Base-by-base conservation (phyloP, 2,888 invertebrate species). In the Orthosia incerta region DNA sequence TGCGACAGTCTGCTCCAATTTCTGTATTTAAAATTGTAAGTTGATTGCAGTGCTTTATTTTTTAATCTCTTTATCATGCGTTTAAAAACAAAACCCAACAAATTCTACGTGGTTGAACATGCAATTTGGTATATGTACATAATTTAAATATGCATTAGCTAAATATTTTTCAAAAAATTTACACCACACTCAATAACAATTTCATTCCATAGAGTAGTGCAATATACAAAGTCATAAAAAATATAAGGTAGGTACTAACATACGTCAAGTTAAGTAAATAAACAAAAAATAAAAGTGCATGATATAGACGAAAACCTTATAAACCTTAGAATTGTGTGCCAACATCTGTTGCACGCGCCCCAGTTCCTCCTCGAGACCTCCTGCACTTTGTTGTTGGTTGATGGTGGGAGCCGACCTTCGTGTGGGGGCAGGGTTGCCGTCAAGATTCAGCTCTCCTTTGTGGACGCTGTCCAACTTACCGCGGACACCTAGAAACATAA, bases 261-360 rank as follows among this genome's bases (percentile, higher is more conserved):
- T 55, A 73, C 71, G 77, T 80, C 85, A 87, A 57, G 11, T 3
- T 20, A 51, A 51, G n/a, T 60, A 60, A 87, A 87, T 88, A 87
- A 89, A 88, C 84, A 85, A 89, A 89, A 91, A 92, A 91, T 90
- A 92, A 91, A 94, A 94, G 95, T 96, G 95, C 96, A 94, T 91
- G 90, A 93, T 96, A 96, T 96, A 97, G 96, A 96, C 96, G 94
- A 97, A 97, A 97, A 97, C 97, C 97, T 97, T 96, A 95, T 95
- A 96, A 97, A 98, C 98, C 98, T 98, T 98, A 89, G 99, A 99
- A 97, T 99, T 98, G 95, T 98, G 98, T 82, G 99, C 98, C 89
- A 99, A 95, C 95, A 99, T 97, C 80, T 98, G 97, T 93, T 98
- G 98, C 72, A 99, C 98, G 76, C 98, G 97, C 82, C 98, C 98